Base-by-base conservation (phyloP, 2,113 vertebrate species). In the Taurulus bubalis region DNA sequence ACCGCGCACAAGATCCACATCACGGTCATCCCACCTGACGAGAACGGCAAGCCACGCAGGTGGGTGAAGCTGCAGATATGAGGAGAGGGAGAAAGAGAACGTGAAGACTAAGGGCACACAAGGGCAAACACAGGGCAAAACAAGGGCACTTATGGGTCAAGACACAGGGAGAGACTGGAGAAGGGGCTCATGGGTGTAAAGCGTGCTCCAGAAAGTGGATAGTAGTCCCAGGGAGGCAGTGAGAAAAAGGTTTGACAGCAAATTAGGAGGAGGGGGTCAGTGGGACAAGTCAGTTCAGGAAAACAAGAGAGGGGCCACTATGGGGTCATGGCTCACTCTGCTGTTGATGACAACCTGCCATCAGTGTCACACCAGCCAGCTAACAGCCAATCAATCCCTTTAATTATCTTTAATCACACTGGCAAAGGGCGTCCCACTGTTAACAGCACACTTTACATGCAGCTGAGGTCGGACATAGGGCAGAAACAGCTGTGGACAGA, bases 11-110 rank as follows among this genome's bases (percentile, higher is more conserved):
- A 97, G 80, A 96, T 97, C 86, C 96, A 96, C 94, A 95, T 98
- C 92, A 98, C 97, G 0, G 96, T 97, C 68, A 95, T 98, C 75
- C 97, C 96, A 0, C 96, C 97, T 0, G 97, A 98, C 4, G 95
- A 96, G 83, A 96, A 96, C 16, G 97, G 97, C 32, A 97, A 96
- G 47, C 97, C 97, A 15, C 95, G 97, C 92, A 96, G 96, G 97
- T 97, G 83, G 93, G 94, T 45, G 55, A 24, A 11, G 4, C 49
- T n/a, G 77, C 49, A 20, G 59, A 66, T 12, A 45, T 22, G 34
- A 58, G 34, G 32, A 56, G 74, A 56, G 36, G 3, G 32, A 49
- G 34, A 53, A 42, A 4, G 75, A 11, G 71, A 55, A 10, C 26
- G 51, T 5, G 51, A n/a, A 26, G 24, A 5, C 38, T 76, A 58